Evolutionary conservation across 2,797 vertebrate genomes (phyloP).

Genomic region (Tympanoctomys barrerae): DNA sequence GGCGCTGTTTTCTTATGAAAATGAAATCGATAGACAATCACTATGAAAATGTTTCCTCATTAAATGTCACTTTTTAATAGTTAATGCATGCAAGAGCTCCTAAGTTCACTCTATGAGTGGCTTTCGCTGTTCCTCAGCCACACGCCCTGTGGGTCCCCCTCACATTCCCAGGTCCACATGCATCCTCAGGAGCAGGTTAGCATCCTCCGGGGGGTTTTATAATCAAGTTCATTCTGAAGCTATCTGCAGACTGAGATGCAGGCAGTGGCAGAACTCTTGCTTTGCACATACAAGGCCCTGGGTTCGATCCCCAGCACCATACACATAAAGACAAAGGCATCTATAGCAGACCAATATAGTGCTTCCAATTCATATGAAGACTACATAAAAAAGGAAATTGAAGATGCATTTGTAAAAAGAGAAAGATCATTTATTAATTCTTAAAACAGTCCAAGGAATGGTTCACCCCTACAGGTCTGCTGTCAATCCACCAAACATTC

Average conservation of each 20-base stretch:
- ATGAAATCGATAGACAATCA: not conserved
- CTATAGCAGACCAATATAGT: not conserved
- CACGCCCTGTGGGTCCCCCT: not conserved
- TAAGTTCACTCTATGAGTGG: not conserved
- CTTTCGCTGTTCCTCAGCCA: fast-evolving
- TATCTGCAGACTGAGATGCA: no score
- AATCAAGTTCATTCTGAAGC: not conserved
- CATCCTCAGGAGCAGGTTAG: fast-evolving
- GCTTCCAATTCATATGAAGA: not conserved
- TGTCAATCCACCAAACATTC: no score
- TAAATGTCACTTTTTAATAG: not conserved
- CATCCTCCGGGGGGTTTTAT: not conserved
- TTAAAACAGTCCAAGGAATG: not conserved
- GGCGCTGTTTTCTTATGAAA: not conserved
- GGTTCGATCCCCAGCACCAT: not conserved
- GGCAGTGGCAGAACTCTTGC: not conserved
- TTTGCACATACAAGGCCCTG: not conserved
- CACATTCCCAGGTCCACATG: not conserved
- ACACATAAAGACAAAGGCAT: not conserved
- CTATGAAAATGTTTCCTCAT: not conserved
- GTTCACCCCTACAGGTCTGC: not conserved
- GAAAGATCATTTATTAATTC: not conserved
- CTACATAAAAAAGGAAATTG: not conserved
- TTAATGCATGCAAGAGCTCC: not conserved
- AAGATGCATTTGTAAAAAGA: not conserved